phyloP scores from a whole-genome alignment of 2,888 invertebrate genomes.

The Orchestes rusci region DNA sequence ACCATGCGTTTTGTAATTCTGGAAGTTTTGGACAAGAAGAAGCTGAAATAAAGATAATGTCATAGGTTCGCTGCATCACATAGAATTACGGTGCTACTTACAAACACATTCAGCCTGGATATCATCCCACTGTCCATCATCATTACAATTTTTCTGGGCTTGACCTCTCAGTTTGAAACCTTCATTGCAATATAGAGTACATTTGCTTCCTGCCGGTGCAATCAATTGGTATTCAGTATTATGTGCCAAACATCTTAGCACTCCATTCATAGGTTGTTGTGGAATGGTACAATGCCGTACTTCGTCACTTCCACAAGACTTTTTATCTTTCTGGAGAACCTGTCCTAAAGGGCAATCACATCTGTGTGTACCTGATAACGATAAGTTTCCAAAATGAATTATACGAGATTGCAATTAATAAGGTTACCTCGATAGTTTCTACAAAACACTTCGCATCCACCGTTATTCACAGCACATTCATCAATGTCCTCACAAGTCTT shows the following conservation, averaged over 20 bases:
- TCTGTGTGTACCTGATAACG: conserved; percentile 43
- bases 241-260: conserved; percentile 32
- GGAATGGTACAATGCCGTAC: conserved; percentile 32
- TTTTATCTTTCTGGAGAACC: conserved; percentile 29
- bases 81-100: conserved; percentile 37
- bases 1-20: conserved; percentile 46
- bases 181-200: conserved; percentile 46
- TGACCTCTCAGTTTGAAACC: conserved; percentile 52
- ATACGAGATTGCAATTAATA: conserved; percentile 1
- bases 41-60: too few relatives aligned
- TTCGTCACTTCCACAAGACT: conserved; percentile 28
- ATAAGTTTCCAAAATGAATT: neutral
- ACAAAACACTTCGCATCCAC: conserved; percentile 46
- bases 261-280: conserved; percentile 32
- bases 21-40: conserved; percentile 46
- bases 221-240: conserved; percentile 25
- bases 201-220: conserved; percentile 42
- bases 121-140: conserved; percentile 47
- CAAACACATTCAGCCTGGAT: conserved; percentile 48
- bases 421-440: conserved; percentile 39
- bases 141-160: conserved; percentile 46
- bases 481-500: conserved; percentile 41
- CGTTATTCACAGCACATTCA: conserved; percentile 41
- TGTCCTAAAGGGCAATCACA: conserved; percentile 48
- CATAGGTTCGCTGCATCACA: neutral